A percentile compares a stretch with the other conserved stretches of the same genome.
These are phyloP conservation scores for Callipepla californica DNA, from an alignment of 2,113 vertebrate species.

Conservation along the genomic window DNA sequence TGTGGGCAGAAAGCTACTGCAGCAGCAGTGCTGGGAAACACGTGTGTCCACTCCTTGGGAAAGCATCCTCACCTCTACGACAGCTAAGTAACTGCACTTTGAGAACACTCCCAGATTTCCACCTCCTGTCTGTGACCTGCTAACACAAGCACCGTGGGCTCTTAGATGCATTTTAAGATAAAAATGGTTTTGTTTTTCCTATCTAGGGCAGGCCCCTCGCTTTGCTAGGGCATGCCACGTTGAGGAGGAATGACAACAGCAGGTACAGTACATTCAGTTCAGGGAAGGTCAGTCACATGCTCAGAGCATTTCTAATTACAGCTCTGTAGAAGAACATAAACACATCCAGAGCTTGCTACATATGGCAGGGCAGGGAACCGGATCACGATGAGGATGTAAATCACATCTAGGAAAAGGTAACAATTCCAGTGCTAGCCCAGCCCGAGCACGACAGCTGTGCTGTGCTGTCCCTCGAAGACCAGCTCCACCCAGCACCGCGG, in stretches of 20 bases:
- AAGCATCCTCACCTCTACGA: not conserved
- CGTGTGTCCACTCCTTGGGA: not conserved
- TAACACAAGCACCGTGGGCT: not conserved
- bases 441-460: not conserved
- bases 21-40: not conserved
- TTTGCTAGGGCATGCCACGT: not conserved
- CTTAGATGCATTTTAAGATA: not conserved
- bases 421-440: not conserved
- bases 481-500: not conserved
- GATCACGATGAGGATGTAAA: not conserved
- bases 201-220: conserved; percentile 29
- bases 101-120: not conserved
- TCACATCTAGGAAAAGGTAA: not conserved
- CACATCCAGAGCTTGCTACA: conserved; percentile 8
- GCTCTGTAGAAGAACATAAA: conserved; percentile 1
- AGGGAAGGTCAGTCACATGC: conserved; percentile 36
- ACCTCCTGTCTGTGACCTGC: not conserved
- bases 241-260: conserved; percentile 46
- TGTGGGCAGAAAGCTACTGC: not conserved
- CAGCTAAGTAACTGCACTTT: not conserved
- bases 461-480: not conserved
- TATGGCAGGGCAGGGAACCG: not conserved
- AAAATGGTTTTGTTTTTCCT: conserved; percentile 5
- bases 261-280: conserved; percentile 52
- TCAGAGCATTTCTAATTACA: conserved; percentile 36